These are phyloP conservation scores for Zenarchopterus dispar DNA, from an alignment of 2,797 vertebrate genomes.

Conservation along the genomic window DNA sequence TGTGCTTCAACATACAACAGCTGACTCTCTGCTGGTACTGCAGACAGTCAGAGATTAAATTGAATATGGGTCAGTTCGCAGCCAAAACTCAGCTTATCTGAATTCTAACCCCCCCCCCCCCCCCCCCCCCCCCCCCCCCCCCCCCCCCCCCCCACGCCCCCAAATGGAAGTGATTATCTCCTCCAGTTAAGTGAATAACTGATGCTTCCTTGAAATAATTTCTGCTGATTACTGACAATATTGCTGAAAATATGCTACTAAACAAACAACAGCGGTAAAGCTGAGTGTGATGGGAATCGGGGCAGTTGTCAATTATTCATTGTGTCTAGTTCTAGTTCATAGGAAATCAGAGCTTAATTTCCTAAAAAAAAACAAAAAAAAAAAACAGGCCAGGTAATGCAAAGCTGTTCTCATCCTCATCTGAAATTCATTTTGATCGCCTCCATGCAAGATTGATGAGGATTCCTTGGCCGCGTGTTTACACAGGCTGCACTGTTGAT, in stretches of 20 bases:
- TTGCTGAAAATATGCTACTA: constrained; percentile 51
- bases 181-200: constrained; percentile 63
- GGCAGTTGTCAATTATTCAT: constrained; percentile 62
- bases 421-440: constrained; percentile 68
- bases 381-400: constrained; percentile 44
- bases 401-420: constrained; percentile 43
- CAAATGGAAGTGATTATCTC: constrained; percentile 57
- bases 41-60: constrained; percentile 53
- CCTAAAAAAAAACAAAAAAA: not conserved
- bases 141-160: too few species aligned
- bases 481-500: constrained; percentile 44
- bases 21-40: constrained; percentile 23
- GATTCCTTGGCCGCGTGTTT: constrained; percentile 53
- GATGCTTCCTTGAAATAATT: constrained; percentile 38
- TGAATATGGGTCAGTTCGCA: constrained; percentile 70
- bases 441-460: constrained; percentile 68
- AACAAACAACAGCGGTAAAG: constrained; percentile 27
- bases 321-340: constrained; percentile 38
- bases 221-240: constrained; percentile 49
- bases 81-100: constrained; percentile 70
- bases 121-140: too few species aligned
- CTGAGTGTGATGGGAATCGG: constrained; percentile 19
- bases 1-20: constrained; percentile 5
- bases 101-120: constrained; percentile 63
- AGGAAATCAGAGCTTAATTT: constrained; percentile 20